Evolutionary conservation across 2,113 vertebrate genomes (phyloP).

Genomic region (Hydrolagus affinis): DNA sequence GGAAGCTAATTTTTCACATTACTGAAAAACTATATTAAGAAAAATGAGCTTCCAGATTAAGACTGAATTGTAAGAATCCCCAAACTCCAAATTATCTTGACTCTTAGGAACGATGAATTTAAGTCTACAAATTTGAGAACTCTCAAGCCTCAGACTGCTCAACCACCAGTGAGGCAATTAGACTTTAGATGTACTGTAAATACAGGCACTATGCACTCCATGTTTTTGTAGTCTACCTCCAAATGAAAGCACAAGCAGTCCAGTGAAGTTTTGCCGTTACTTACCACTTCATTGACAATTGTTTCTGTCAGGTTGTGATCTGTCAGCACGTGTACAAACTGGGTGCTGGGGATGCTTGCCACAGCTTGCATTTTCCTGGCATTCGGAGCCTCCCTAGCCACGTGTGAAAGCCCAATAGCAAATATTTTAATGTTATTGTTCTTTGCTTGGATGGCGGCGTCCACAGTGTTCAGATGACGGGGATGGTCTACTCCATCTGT

Average conservation of each 20-base stretch:
- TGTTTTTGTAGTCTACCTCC: not conserved
- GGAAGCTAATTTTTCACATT: no score
- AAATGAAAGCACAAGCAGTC: not conserved
- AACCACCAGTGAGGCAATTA: not conserved
- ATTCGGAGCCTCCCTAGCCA: conserved; percentile 50
- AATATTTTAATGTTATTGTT: conserved; percentile 65
- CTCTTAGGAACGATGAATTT: no score
- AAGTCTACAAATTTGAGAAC: no score
- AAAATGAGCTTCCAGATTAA: no score
- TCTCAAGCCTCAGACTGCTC: not conserved
- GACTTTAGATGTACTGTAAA: not conserved
- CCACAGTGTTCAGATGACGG: conserved; percentile 61
- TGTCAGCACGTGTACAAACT: conserved; percentile 60
- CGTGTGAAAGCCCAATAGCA: conserved; percentile 60
- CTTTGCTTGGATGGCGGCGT: conserved; percentile 60
- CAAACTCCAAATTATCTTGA: no score
- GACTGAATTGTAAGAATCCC: no score
- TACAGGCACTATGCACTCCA: not conserved
- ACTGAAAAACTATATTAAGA: no score
- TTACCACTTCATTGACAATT: conserved; percentile 57
- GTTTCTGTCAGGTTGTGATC: conserved; percentile 57
- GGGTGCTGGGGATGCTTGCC: conserved; percentile 59
- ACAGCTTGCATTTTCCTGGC: conserved; percentile 63
- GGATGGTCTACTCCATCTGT: conserved; percentile 78
- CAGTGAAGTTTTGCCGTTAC: conserved; percentile 25